A percentile compares a stretch with the other conserved stretches of the same genome.
These are phyloP conservation scores for Catostylus mosaicus DNA, from an alignment of 30 jellyfish, hydroid and myxozoan genomes.

Conservation along the genomic window DNA sequence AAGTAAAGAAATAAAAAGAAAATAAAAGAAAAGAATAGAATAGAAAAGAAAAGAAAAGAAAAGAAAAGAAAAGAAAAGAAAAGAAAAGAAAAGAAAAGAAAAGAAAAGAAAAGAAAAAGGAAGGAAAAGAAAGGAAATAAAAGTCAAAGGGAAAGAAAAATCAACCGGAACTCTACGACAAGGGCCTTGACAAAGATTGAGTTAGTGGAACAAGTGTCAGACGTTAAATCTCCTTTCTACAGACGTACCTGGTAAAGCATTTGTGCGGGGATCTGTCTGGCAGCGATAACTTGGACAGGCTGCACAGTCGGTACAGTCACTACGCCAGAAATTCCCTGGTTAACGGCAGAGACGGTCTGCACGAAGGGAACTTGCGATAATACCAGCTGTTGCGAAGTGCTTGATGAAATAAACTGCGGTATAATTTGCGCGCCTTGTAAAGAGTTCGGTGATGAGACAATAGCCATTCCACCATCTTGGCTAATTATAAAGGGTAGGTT, in stretches of 20 bases:
- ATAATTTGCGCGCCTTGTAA: conserved; percentile 59
- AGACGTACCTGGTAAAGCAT: conserved; percentile 50
- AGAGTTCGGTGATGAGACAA: conserved; percentile 77
- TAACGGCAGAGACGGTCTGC: conserved; percentile 85
- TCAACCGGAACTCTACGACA: too few species aligned
- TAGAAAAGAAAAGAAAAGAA: too few species aligned
- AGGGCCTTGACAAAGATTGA: too few species aligned
- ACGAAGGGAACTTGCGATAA: conserved; percentile 91
- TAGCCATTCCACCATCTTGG: conserved; percentile 90
- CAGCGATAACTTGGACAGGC: conserved; percentile 49
- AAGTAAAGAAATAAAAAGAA: too few species aligned
- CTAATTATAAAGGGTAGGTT: conserved; percentile 85
- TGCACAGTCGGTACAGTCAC: conserved; percentile 52
- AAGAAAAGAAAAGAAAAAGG: too few species aligned
- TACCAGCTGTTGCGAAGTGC: conserved; percentile 83
- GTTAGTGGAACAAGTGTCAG: too few species aligned
- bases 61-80: too few species aligned
- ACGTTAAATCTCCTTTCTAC: too few species aligned
- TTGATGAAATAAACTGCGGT: conserved; percentile 50
- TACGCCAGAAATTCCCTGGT: conserved; percentile 77
- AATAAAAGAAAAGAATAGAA: too few species aligned
- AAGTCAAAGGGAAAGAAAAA: too few species aligned
- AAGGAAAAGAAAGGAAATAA: too few species aligned
- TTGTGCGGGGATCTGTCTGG: conserved; percentile 63
- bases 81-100: too few species aligned